phyloP scores from a whole-genome alignment of 2,888 invertebrate species.

The Anticlea derivata region DNA sequence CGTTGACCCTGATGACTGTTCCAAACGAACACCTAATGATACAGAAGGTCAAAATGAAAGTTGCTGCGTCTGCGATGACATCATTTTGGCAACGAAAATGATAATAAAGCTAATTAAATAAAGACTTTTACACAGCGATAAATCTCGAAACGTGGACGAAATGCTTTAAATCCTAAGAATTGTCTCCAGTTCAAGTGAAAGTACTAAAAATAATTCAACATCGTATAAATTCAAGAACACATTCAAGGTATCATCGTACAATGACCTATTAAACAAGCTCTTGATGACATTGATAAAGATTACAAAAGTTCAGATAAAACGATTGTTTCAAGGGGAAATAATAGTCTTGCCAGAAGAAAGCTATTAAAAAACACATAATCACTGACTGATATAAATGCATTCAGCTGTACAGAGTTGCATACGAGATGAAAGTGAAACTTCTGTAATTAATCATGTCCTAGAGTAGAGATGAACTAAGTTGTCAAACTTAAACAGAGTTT shows the following conservation, averaged over 20 bases:
- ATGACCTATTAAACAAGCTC: not conserved
- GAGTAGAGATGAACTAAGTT: no score
- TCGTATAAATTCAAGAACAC: not conserved
- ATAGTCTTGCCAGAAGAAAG: slow-evolving; percentile 5
- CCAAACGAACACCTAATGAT: no score
- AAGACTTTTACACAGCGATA: no score
- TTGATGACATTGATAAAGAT: not conserved
- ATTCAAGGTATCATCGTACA: not conserved
- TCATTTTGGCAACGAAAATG: not conserved
- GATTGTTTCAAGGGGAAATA: not conserved
- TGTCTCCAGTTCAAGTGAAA: not conserved
- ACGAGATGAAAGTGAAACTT: not conserved
- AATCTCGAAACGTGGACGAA: not conserved
- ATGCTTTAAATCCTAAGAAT: not conserved
- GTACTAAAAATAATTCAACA: not conserved
- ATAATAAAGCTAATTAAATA: not conserved
- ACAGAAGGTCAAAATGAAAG: not conserved
- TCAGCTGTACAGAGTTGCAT: not conserved
- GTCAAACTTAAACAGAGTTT: no score
- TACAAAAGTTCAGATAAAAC: not conserved
- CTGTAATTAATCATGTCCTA: no score
- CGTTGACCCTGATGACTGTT: not conserved
- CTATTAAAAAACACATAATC: not conserved
- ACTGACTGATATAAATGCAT: not conserved
- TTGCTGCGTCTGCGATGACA: not conserved